Evolutionary conservation across 2,888 invertebrate species (phyloP), one percentile per base, ranked within the genome.

Genomic region (Myopa testacea): DNA sequence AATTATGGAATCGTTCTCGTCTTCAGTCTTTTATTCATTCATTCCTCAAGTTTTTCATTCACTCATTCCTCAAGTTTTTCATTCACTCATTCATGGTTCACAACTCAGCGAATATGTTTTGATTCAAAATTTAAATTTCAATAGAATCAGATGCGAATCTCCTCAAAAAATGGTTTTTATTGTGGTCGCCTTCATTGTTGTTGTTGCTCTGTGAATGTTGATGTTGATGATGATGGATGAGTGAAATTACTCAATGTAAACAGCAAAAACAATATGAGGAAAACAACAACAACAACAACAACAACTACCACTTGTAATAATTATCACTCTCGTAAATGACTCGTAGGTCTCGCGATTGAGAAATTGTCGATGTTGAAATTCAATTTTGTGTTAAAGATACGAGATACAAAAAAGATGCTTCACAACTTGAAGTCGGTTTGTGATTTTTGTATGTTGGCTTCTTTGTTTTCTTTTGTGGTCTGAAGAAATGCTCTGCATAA

Each of bases 221-320:
- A 0, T 71, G 45, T 71, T 70, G 74, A 38, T 26, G 58, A n/a
- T 37, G 65, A 52, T 77, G 77, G 78, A 75, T 76, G 78, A 77
- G 80, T 81, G 76, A 81, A 81, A 73, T 81, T 81, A 76, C 82
- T 76, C 52, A 81, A 81, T 67, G 77, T 63, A 65, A 75, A 81
- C 80, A 83, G 50, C 70, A 70, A 70, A 78, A 68, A 52, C 70
- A 63, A 70, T 14, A 78, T 62, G 77, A 69, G 79, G 70, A 82
- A 40, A 69, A 50, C 45, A 19, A 70, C 70, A 70, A 55, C 45
- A 19, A 70, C 70, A 70, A 55, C 60, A 71, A 38, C 50, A 71
- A 71, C 7, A 40, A 70, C 6, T 2, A 52, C 40, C 84, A 84
- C 82, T 85, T 84, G 58, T 77, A 62, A 68, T 73, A 77, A 76